Percentiles rank a stretch among this genome's conserved stretches.
Conservation (phyloP, 2,113 vertebrate genomes). For the Eira barbara region DNA sequence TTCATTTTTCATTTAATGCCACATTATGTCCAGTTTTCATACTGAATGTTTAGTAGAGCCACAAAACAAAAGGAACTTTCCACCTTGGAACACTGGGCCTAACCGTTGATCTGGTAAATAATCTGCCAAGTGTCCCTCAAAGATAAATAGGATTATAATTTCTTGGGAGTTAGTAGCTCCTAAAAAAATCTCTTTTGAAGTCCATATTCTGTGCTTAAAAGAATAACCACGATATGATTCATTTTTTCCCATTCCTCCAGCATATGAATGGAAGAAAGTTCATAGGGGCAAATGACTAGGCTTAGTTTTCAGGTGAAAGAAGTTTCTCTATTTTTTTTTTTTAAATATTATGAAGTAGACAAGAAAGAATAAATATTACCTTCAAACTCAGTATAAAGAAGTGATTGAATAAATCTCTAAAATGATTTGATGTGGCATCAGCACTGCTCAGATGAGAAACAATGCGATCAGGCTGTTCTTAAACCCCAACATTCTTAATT, state of each 20-base stretch:
- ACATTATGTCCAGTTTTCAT: not conserved
- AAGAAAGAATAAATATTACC: not conserved
- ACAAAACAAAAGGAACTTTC: not conserved
- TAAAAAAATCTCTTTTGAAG: slow-evolving; percentile 12
- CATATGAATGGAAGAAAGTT: not conserved
- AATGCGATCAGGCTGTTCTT: not conserved
- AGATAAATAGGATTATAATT: not conserved
- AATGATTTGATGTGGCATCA: slow-evolving; percentile 8
- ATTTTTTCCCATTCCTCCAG: not conserved
- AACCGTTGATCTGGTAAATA: not conserved
- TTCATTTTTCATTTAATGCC: not conserved
- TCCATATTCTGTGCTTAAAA: not conserved
- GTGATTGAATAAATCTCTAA: slow-evolving; percentile 4
- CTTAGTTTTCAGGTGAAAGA: slow-evolving; percentile 27
- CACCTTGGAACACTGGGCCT: not conserved
- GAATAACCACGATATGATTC: not conserved
- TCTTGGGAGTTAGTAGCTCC: not conserved
- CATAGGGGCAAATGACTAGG: not conserved
- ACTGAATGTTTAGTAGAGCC: not conserved
- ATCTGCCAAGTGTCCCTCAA: not conserved
- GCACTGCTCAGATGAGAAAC: not conserved
- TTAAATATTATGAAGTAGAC: not conserved
- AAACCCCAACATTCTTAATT: not conserved
- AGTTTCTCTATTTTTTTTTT: not conserved
- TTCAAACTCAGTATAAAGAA: not conserved